phyloP scores from a whole-genome alignment of 2,888 invertebrate species.

The Diachrysia chrysitis region DNA sequence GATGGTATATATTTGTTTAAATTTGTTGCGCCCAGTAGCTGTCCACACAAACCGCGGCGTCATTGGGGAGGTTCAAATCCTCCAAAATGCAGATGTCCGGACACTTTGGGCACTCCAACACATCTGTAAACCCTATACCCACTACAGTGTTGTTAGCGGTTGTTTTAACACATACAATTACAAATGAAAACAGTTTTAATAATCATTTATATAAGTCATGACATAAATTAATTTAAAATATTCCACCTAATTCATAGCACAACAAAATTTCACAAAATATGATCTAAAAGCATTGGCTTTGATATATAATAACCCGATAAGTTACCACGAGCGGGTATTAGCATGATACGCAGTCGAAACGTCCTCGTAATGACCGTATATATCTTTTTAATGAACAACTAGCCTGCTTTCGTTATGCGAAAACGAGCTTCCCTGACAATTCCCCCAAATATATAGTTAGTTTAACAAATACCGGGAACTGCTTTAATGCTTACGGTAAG shows the following conservation, averaged over 20 bases:
- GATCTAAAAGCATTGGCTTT: slow-evolving; percentile 41
- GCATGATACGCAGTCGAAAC: slow-evolving; percentile 74
- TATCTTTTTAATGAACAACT: slow-evolving; percentile 87
- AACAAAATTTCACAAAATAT: slow-evolving; percentile 15
- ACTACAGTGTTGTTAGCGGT: too few relatives aligned
- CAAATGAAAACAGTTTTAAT: too few relatives aligned
- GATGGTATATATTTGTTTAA: too few relatives aligned
- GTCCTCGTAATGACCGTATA: slow-evolving; percentile 83
- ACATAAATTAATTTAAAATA: too few relatives aligned
- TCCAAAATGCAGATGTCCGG: too few relatives aligned
- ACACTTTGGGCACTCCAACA: too few relatives aligned
- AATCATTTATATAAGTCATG: too few relatives aligned
- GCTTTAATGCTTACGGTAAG: slow-evolving; percentile 70
- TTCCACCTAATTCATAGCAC: background rate
- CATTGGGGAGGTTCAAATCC: too few relatives aligned
- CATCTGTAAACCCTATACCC: too few relatives aligned
- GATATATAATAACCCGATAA: slow-evolving; percentile 61
- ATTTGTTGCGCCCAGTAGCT: too few relatives aligned
- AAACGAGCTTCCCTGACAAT: slow-evolving; percentile 73
- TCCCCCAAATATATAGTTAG: slow-evolving; percentile 74
- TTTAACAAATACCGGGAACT: slow-evolving; percentile 72
- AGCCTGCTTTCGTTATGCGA: slow-evolving; percentile 76
- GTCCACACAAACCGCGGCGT: too few relatives aligned
- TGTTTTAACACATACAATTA: too few relatives aligned
- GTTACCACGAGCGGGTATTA: slow-evolving; percentile 66